A percentile compares a stretch with the other conserved stretches of the same genome.
Conservation (phyloP, 2,888 invertebrate genomes). For the Thumatha senex region DNA sequence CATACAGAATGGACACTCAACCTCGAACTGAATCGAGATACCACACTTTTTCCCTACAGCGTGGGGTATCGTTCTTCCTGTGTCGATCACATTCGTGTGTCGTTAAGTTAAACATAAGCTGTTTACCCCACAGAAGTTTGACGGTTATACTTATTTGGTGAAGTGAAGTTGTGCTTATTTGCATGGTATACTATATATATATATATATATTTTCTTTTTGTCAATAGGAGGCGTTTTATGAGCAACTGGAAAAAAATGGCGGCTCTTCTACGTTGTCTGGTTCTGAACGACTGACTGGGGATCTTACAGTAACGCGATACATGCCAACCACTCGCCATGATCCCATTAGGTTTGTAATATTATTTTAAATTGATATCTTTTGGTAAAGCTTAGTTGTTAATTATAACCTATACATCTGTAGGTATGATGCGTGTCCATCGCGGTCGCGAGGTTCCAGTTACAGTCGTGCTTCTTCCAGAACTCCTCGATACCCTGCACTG, state of each 20-base stretch:
- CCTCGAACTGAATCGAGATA: too few species aligned
- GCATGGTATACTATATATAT: too few species aligned
- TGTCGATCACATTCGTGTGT: too few species aligned
- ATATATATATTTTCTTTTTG: constrained; percentile 38
- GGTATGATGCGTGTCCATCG: constrained; percentile 71
- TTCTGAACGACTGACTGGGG: constrained; percentile 65
- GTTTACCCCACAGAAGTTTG: too few species aligned
- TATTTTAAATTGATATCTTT: not conserved
- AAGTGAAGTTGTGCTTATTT: too few species aligned
- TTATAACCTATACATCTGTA: constrained; percentile 19
- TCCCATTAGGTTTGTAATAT: constrained; percentile 51
- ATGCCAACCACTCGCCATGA: constrained; percentile 66
- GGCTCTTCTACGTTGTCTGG: constrained; percentile 83
- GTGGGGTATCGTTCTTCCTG: too few species aligned
- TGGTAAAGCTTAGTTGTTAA: not conserved
- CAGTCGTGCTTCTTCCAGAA: constrained; percentile 65
- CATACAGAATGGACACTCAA: too few species aligned
- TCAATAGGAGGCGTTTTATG: constrained; percentile 97
- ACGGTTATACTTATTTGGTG: too few species aligned
- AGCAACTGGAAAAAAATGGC: constrained; percentile 92
- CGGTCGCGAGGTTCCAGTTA: constrained; percentile 78
- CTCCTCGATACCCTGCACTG: constrained; percentile 65
- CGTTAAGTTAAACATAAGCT: too few species aligned
- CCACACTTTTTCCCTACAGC: too few species aligned
- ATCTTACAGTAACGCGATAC: constrained; percentile 60